These are phyloP conservation scores for Channa striata DNA, from an alignment of 2,797 vertebrate genomes.

Conservation along the genomic window DNA sequence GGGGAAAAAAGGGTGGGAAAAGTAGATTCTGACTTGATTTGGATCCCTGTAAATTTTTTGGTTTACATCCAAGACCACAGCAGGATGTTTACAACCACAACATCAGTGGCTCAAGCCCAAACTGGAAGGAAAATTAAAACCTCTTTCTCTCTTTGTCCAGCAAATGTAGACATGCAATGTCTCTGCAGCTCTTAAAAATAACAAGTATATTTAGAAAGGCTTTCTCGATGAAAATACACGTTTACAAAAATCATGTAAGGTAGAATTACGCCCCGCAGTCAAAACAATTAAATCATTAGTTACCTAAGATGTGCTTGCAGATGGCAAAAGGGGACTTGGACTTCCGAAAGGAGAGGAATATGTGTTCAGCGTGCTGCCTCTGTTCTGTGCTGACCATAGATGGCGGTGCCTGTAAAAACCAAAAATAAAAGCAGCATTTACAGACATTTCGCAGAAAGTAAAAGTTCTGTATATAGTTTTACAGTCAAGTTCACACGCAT, in stretches of 20 bases:
- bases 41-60: too few relatives aligned
- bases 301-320: conserved; percentile 99
- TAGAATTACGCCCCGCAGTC: neutral
- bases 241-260: neutral
- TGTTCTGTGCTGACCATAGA: conserved; percentile 99
- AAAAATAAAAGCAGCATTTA: conserved; percentile 3
- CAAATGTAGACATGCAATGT: neutral
- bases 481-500: too few relatives aligned
- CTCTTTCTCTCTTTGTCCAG: neutral
- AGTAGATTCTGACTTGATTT: too few relatives aligned
- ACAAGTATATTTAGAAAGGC: neutral
- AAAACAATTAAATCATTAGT: conserved; percentile 38
- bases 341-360: conserved; percentile 99
- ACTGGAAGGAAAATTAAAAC: neutral
- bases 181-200: neutral
- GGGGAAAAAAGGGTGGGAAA: too few relatives aligned
- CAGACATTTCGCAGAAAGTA: neutral
- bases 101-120: neutral
- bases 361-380: conserved; percentile 97
- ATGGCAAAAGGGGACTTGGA: conserved; percentile 99
- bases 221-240: neutral
- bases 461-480: too few relatives aligned
- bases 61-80: neutral
- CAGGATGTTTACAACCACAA: conserved; percentile 2
- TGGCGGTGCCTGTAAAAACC: conserved; percentile 90